phyloP scores from a whole-genome alignment of 2,113 vertebrate genomes.

The Thinocorus orbignyianus region DNA sequence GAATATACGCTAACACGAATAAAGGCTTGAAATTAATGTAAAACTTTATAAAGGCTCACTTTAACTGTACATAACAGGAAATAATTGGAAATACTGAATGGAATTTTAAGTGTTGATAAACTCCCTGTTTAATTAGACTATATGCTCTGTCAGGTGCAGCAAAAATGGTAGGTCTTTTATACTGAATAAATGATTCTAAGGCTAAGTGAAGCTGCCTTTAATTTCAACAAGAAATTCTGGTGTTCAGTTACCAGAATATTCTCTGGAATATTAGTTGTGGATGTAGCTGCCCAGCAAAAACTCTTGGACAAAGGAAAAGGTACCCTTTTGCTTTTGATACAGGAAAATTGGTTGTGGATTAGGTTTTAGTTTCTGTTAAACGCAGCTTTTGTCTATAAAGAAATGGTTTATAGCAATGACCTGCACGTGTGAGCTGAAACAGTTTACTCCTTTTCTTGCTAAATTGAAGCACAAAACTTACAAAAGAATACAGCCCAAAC shows the following conservation, averaged over 20 bases:
- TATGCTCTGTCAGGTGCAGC: not conserved
- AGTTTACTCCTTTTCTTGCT: not conserved
- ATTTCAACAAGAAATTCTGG: not conserved
- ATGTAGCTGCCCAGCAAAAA: not conserved
- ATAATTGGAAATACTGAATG: not conserved
- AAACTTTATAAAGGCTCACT: not conserved
- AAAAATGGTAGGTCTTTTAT: not conserved
- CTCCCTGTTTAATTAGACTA: not conserved
- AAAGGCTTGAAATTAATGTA: not conserved
- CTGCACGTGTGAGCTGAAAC: not conserved
- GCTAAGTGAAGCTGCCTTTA: not conserved
- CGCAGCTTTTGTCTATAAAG: not conserved
- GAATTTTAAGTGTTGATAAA: not conserved
- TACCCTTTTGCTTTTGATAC: not conserved
- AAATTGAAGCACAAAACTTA: not conserved
- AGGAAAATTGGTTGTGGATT: not conserved
- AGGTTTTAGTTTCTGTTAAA: not conserved
- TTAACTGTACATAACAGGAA: not conserved
- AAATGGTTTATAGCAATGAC: not conserved
- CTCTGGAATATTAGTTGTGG: not conserved
- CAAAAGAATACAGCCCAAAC: not conserved
- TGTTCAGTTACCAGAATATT: not conserved
- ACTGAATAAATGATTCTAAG: not conserved
- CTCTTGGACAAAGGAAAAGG: not conserved
- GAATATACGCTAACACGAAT: not conserved